Percentiles rank a stretch among this genome's conserved stretches.
phyloP scores from a whole-genome alignment of 2,113 vertebrate genomes.

The Symphodus melops region DNA sequence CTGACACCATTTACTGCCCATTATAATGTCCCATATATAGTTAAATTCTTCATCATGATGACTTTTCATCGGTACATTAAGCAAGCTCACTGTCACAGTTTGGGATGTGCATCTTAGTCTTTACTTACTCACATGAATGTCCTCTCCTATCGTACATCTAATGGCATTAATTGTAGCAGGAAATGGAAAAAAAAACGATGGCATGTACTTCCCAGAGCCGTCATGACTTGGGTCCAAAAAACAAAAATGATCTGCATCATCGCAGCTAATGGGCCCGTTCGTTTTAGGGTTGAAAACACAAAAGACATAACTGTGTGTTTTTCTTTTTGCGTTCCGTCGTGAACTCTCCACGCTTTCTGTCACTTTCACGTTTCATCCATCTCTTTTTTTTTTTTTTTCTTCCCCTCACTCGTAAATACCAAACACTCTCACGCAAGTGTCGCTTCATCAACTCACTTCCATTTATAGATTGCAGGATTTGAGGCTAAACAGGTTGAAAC shows the following conservation, averaged over 20 bases:
- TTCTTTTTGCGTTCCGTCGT: constrained; percentile 4
- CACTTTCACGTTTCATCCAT: background rate
- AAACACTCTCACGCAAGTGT: background rate
- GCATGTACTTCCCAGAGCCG: no score
- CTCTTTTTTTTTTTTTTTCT: background rate
- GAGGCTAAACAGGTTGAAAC: no score
- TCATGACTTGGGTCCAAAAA: background rate
- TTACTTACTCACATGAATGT: no score
- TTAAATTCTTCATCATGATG: no score
- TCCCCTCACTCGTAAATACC: background rate
- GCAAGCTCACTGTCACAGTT: no score
- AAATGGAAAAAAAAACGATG: no score
- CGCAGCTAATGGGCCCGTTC: constrained; percentile 42
- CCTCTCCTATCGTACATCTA: no score
- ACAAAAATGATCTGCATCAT: constrained; percentile 36
- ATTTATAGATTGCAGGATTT: background rate
- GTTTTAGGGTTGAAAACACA: constrained; percentile 29
- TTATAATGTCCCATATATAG: no score
- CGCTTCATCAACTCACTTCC: constrained; percentile 20
- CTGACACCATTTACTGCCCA: no score
- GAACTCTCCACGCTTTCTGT: background rate
- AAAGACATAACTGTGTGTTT: constrained; percentile 48
- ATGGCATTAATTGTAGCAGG: no score
- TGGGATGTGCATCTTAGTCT: no score
- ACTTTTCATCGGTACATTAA: no score